These are phyloP conservation scores for Indicator maculatus DNA, from an alignment of 2,113 vertebrate species.

Conservation along the genomic window DNA sequence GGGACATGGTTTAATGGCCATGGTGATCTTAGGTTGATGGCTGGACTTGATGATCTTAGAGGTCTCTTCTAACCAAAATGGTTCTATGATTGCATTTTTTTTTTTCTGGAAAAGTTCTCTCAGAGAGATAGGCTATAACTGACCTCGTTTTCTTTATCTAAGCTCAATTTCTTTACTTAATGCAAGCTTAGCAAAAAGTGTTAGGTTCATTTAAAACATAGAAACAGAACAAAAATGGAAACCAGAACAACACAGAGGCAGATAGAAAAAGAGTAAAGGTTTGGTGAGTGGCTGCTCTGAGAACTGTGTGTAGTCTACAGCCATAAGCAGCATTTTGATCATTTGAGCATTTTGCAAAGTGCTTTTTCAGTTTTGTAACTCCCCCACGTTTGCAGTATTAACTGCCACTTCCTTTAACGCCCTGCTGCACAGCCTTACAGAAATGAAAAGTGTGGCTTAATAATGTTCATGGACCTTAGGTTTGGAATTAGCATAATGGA, in stretches of 20 bases:
- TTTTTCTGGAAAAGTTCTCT: background rate
- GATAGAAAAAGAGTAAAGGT: background rate
- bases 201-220: background rate
- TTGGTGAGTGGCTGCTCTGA: background rate
- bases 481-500: constrained; percentile 68
- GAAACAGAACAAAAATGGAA: background rate
- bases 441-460: constrained; percentile 49
- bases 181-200: background rate
- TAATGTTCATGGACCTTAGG: background rate
- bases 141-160: too few species aligned
- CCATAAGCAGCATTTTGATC: constrained; percentile 33
- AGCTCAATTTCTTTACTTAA: background rate
- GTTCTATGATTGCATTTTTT: background rate
- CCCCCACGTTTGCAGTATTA: background rate
- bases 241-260: rapidly evolving
- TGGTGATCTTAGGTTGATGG: too few species aligned
- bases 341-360: constrained; percentile 13
- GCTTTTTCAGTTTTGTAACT: constrained; percentile 18
- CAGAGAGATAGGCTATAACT: background rate
- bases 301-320: background rate
- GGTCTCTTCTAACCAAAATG: too few species aligned
- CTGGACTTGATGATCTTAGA: too few species aligned
- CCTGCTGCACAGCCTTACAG: constrained; percentile 14
- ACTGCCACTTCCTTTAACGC: constrained; percentile 9
- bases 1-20: too few species aligned